A percentile compares a stretch with the other conserved stretches of the same genome.
Conservation (phyloP, 2,888 invertebrate genomes). For the Adelognathus sp. region DNA sequence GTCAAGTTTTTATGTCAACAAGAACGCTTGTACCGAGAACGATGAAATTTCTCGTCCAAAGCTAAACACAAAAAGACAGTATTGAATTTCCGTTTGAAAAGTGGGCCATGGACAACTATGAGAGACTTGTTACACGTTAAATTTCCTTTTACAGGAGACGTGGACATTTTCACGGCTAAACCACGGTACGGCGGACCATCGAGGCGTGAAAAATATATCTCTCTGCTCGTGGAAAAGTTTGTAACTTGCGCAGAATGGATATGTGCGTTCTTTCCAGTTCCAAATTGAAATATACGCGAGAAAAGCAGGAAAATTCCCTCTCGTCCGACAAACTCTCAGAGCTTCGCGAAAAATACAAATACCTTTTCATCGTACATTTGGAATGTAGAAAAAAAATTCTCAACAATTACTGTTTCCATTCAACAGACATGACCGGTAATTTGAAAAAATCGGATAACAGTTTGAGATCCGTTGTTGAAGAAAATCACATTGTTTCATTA, state of each 20-base stretch:
- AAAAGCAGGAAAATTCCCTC: background rate
- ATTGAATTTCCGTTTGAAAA: background rate
- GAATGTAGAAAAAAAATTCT: no score
- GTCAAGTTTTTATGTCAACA: background rate
- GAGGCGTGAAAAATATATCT: background rate
- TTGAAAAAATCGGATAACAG: no score
- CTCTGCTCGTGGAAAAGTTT: slow-evolving; percentile 8
- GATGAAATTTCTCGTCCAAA: background rate
- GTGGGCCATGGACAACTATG: background rate
- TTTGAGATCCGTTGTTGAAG: no score
- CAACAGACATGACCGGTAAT: no score
- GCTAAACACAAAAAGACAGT: background rate
- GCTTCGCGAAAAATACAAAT: background rate
- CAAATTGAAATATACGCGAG: background rate
- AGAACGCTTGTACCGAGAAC: background rate
- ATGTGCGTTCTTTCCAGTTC: background rate
- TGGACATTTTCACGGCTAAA: background rate
- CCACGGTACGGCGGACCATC: background rate
- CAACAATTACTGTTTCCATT: background rate
- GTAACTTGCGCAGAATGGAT: background rate
- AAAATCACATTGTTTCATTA: no score
- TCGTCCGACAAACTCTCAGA: background rate
- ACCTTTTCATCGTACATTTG: background rate
- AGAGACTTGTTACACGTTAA: background rate
- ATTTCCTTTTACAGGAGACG: background rate